A percentile compares a stretch with the other conserved stretches of the same genome.
Evolutionary conservation across 35 echinoderm and acorn worm species (phyloP).

Genomic region (Heliocidaris tuberculata): DNA sequence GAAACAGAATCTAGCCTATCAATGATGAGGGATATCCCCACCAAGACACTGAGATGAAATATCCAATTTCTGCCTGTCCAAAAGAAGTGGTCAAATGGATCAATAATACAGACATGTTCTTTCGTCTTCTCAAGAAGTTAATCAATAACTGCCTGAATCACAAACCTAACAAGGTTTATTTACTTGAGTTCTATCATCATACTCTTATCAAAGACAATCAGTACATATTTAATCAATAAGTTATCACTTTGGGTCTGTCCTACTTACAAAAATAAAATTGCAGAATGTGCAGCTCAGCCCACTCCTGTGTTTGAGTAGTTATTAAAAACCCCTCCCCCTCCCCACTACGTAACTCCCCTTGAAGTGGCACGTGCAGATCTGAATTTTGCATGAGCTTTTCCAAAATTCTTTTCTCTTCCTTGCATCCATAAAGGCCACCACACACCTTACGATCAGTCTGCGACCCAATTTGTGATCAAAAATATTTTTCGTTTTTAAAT

Average conservation of each 20-base stretch:
- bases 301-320: not conserved
- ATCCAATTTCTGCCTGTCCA: not conserved
- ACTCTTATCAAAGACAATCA: not conserved
- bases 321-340: not conserved
- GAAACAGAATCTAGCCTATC: no score
- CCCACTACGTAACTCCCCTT: not conserved
- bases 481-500: no score
- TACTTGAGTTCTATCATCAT: not conserved
- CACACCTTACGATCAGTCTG: no score
- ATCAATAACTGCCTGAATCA: slow-evolving; percentile 1
- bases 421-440: no score
- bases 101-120: not conserved
- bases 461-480: no score
- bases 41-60: not conserved
- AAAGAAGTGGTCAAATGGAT: not conserved
- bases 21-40: not conserved
- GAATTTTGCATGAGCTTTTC: no score
- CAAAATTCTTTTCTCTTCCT: no score
- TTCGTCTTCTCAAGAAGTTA: not conserved
- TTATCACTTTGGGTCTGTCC: not conserved
- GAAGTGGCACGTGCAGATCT: not conserved
- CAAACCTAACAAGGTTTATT: not conserved
- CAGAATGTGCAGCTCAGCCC: not conserved
- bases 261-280: not conserved
- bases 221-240: not conserved